Evolutionary conservation across 2,797 vertebrate species (phyloP), one percentile per base, ranked within the genome.

Genomic region (Lagocephalus sceleratus): DNA sequence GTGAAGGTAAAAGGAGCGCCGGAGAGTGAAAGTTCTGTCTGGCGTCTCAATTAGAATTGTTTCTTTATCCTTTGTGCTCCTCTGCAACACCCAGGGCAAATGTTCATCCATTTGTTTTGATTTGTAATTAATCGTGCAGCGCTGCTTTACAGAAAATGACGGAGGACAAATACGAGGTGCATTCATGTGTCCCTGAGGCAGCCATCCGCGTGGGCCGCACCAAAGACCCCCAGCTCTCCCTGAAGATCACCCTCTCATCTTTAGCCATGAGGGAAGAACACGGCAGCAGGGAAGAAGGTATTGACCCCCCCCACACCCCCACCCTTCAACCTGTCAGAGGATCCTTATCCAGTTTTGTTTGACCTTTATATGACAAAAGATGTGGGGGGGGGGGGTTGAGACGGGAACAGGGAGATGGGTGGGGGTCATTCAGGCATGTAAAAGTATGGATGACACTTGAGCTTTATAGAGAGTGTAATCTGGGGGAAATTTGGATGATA

Each of bases 171-270:
- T 94, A 93, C 60, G 90, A 94, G 53, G 93, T 97, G 85, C 89
- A 91, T 73, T 91, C 93, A 11, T 89, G 89, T 67, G 72, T 90
- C 52, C 84, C 92, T 17, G 94, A 97, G 68, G 94, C 94, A 10
- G 92, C 93, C 82, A 90, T 97, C 87, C 71, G 87, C 73, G 92
- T 97, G 75, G 90, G 72, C 85, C 93, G 90, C 86, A 87, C 90
- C 82, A 93, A 88, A 85, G 92, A 93, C 54, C 94, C 94, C 63
- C 88, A 85, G 6, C 86, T 97, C 60, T 89, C 84, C 29, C 85
- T 97, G 90, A 96, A 92, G 90, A 93, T 97, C 90, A 93, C 91
- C 67, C 92, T 97, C 60, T 94, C 95, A 59, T 97, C 95, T 29
- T 89, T 92, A 65, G 72, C 91, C 80, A 92, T 94, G 92, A 91